Conservation (phyloP, 2,797 vertebrate species). For the Anas acuta region DNA sequence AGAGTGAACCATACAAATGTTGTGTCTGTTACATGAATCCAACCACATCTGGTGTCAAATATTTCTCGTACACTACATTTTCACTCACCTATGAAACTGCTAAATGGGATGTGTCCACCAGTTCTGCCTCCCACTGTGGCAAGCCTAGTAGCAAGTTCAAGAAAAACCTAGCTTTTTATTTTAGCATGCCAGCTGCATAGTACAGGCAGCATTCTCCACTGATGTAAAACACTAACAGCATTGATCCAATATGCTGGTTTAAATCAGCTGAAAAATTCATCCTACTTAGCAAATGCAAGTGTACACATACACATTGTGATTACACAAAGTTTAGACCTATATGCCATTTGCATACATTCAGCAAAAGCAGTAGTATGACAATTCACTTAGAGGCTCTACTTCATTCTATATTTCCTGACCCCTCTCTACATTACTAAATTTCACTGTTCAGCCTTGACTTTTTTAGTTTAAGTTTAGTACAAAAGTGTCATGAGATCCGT, state of each 20-base stretch:
- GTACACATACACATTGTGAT: background rate
- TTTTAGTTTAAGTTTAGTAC: background rate
- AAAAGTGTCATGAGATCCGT: background rate
- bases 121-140: background rate
- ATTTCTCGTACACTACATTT: background rate
- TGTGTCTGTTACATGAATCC: background rate
- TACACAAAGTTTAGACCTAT: background rate
- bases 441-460: background rate
- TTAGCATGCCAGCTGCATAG: background rate
- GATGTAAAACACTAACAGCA: conserved; percentile 1
- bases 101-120: background rate
- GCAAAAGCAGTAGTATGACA: background rate
- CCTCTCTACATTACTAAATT: background rate
- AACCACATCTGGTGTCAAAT: background rate
- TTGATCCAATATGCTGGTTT: background rate
- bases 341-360: background rate
- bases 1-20: conserved; percentile 1
- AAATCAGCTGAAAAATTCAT: background rate
- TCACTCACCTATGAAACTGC: background rate
- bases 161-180: background rate
- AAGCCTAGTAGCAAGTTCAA: background rate
- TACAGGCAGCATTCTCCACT: background rate
- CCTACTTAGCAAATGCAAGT: background rate
- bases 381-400: background rate
- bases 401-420: background rate